Evolutionary conservation across 2,113 vertebrate species (phyloP).

Genomic region (Podarcis muralis): DNA sequence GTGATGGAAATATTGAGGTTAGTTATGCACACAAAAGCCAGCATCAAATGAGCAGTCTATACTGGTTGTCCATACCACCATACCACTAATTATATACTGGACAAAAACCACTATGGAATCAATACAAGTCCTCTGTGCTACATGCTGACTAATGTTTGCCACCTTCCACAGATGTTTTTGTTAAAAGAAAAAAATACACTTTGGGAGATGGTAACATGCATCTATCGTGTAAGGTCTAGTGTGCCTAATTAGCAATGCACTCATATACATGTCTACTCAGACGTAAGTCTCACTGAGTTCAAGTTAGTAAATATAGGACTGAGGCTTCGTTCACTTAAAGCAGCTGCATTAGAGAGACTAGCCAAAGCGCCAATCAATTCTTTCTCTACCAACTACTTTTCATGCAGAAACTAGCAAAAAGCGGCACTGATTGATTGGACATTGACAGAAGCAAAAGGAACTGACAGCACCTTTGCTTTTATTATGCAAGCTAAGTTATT

Average conservation of each 20-base stretch:
- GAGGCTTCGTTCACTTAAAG: not conserved
- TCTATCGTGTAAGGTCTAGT: not conserved
- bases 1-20: not conserved
- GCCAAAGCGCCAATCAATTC: not conserved
- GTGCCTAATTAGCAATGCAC: not conserved
- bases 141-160: not conserved
- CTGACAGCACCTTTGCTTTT: not conserved
- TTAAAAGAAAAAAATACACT: not conserved
- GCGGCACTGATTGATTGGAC: not conserved
- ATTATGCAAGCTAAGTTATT: not conserved
- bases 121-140: not conserved
- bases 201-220: not conserved
- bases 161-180: not conserved
- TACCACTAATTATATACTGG: not conserved
- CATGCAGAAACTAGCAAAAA: slow-evolving; percentile 10
- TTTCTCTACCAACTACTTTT: not conserved
- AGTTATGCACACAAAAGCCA: not conserved
- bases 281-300: no score
- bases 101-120: not conserved
- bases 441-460: not conserved
- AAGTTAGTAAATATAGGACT: no score
- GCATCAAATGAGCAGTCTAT: no score
- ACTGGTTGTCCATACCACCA: not conserved
- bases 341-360: not conserved
- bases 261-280: no score